Evolutionary conservation across 2,888 invertebrate genomes (phyloP).

Genomic region (Alitta virens): DNA sequence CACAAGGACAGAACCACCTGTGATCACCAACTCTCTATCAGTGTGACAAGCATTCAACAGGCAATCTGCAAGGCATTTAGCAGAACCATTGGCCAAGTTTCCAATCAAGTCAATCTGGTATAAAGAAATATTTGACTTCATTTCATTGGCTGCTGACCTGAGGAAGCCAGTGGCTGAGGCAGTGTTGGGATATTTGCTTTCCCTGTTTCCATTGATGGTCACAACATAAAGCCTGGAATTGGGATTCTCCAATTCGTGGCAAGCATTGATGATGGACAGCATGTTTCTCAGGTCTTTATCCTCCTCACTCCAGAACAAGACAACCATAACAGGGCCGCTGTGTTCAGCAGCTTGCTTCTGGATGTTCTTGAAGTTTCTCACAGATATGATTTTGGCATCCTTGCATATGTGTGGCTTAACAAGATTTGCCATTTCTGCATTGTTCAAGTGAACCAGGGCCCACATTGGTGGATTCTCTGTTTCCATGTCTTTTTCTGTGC

Average conservation of each 20-base stretch:
- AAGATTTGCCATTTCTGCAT: neutral
- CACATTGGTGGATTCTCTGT: constrained; percentile 4
- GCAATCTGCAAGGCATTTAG: neutral
- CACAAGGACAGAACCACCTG: neutral
- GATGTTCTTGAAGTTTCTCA: neutral
- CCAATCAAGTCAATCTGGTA: neutral
- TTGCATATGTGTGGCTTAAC: neutral
- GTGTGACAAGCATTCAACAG: neutral
- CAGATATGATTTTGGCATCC: neutral
- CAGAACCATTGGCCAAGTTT: too few relatives aligned
- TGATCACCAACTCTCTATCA: neutral
- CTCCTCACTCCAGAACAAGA: constrained; percentile 5
- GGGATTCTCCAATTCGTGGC: neutral
- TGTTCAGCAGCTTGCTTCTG: neutral
- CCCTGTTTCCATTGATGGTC: neutral
- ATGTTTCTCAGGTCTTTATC: neutral
- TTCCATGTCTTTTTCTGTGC: neutral
- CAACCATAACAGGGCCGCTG: neutral
- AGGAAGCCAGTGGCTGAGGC: neutral
- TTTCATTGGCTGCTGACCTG: constrained; percentile 7
- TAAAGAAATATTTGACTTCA: constrained; percentile 3
- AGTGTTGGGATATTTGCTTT: neutral
- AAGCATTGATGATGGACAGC: neutral
- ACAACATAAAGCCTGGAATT: neutral
- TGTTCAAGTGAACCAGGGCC: neutral